Evolutionary conservation across 1,140 invertebrate genomes (phyloP).

Genomic region (Drosophila sechellia): DNA sequence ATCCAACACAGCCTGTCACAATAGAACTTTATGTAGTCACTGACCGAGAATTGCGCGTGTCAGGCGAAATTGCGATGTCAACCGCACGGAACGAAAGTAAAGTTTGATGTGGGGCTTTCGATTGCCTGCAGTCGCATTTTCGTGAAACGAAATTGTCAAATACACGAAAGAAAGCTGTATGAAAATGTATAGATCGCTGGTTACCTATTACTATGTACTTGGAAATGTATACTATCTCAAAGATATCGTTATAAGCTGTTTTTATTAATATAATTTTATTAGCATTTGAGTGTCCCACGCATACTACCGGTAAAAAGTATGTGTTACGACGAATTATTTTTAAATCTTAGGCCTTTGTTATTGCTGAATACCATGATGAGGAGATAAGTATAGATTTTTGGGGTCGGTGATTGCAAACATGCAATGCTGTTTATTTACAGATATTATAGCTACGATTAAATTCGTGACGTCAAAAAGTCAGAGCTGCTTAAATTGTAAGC

Average conservation of each 20-base stretch:
- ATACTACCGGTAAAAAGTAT: no score
- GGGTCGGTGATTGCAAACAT: constrained; percentile 45
- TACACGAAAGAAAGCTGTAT: constrained; percentile 1
- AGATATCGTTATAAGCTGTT: background rate
- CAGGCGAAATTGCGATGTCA: constrained; percentile 31
- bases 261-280: background rate
- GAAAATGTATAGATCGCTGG: background rate
- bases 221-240: no score
- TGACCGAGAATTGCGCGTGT: constrained; percentile 13
- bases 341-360: constrained; percentile 19
- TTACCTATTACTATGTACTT: background rate
- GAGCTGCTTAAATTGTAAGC: background rate
- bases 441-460: constrained; percentile 34
- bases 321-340: no score
- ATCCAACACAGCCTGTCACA: constrained; percentile 2
- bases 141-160: constrained; percentile 31
- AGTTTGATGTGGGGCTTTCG: constrained; percentile 47
- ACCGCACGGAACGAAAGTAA: constrained; percentile 63
- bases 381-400: constrained; percentile 70
- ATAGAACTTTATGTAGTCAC: constrained; percentile 31
- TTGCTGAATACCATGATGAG: constrained; percentile 16
- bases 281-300: no score
- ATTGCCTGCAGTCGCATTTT: constrained; percentile 25
- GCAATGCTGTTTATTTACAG: constrained; percentile 49
- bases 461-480: constrained; percentile 26